These are phyloP conservation scores for Tretioscincus oriximinensis DNA, from an alignment of 2,113 vertebrate species.

Conservation along the genomic window DNA sequence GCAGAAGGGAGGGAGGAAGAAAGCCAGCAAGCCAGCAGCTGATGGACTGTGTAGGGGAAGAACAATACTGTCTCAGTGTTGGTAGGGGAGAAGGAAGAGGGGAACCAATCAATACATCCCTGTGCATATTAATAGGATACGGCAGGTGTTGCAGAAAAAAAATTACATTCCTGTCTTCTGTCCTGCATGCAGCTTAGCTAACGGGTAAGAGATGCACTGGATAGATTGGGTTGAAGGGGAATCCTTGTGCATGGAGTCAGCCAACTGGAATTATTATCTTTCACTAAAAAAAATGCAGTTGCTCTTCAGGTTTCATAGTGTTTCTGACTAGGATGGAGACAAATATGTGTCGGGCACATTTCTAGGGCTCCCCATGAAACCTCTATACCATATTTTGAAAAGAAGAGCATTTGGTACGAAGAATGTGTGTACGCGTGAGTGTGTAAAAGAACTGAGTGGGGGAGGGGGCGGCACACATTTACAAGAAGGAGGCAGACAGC, in stretches of 20 bases:
- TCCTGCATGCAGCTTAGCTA: slow-evolving; percentile 35
- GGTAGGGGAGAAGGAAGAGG: slow-evolving; percentile 38
- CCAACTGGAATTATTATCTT: neutral
- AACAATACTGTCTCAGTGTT: slow-evolving; percentile 71
- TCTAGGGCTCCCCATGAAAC: neutral
- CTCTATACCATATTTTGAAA: neutral
- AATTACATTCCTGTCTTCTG: slow-evolving; percentile 66
- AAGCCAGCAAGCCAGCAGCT: slow-evolving; percentile 43
- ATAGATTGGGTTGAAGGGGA: slow-evolving; percentile 31
- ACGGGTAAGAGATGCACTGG: slow-evolving; percentile 4
- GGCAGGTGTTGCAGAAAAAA: slow-evolving; percentile 73
- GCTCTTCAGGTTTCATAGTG: neutral
- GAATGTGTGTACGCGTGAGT: neutral
- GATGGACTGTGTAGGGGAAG: slow-evolving; percentile 52
- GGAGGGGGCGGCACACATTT: neutral
- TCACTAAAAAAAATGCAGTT: rapidly evolving
- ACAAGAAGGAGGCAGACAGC: slow-evolving; percentile 18
- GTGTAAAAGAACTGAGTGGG: slow-evolving; percentile 1
- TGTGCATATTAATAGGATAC: slow-evolving; percentile 72
- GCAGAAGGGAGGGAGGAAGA: slow-evolving; percentile 25
- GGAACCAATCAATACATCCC: slow-evolving; percentile 47
- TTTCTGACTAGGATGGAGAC: neutral
- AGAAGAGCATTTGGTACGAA: neutral
- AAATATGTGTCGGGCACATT: rapidly evolving
- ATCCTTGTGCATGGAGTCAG: neutral